Percentiles rank a stretch among this genome's conserved stretches.
Conservation (phyloP, 2,888 invertebrate species). For the Aspidiotus destructor region DNA sequence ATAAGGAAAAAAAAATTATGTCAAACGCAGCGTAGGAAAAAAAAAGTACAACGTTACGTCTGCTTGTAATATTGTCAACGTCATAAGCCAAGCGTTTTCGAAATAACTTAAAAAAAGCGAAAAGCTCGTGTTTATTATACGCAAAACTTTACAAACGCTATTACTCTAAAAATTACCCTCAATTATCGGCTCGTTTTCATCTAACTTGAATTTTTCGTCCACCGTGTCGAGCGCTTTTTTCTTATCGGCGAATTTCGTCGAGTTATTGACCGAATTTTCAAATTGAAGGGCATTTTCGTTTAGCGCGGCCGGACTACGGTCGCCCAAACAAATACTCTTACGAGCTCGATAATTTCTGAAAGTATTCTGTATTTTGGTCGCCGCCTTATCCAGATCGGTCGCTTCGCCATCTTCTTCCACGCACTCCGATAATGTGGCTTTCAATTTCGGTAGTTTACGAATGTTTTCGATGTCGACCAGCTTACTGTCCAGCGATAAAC, state of each 20-base stretch:
- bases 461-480: constrained; percentile 27
- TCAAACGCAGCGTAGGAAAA: too few relatives aligned
- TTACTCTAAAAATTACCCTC: not conserved
- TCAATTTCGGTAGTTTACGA: constrained; percentile 26
- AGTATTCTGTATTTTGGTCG: constrained; percentile 49
- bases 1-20: too few relatives aligned
- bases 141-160: too few relatives aligned
- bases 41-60: too few relatives aligned
- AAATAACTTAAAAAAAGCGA: too few relatives aligned
- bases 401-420: constrained; percentile 24
- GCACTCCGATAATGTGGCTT: constrained; percentile 28
- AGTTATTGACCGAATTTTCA: not conserved
- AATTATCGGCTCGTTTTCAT: not conserved
- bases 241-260: not conserved
- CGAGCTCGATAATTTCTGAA: constrained; percentile 47
- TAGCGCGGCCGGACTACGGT: constrained; percentile 6
- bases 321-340: constrained; percentile 34
- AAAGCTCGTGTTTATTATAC: too few relatives aligned
- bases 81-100: too few relatives aligned
- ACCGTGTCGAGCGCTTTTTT: not conserved
- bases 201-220: constrained; percentile 4
- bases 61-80: too few relatives aligned
- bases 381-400: constrained; percentile 41
- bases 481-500: constrained; percentile 30
- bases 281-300: constrained; percentile 1